Percentiles rank a stretch among this genome's conserved stretches.
Evolutionary conservation across 2,113 vertebrate genomes (phyloP).

Genomic region (Myrmecobius fasciatus): DNA sequence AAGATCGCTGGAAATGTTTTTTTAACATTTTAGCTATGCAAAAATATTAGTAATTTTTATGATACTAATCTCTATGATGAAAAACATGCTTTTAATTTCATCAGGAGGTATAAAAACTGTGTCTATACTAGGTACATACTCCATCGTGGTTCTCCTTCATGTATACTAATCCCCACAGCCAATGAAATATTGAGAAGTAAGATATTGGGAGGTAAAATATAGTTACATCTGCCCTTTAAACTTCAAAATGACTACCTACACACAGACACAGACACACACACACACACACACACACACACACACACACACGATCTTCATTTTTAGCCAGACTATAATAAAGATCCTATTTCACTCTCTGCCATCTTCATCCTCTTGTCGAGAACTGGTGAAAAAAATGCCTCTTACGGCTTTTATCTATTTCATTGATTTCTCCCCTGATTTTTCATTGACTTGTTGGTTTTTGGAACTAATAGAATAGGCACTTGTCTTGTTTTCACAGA

Average conservation of each 20-base stretch:
- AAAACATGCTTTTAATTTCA: not conserved
- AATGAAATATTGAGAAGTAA: conserved; percentile 52
- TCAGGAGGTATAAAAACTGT: not conserved
- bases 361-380: conserved; percentile 31
- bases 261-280: not conserved
- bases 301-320: conserved; percentile 61
- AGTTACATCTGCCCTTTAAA: conserved; percentile 49
- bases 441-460: not conserved
- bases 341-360: conserved; percentile 60
- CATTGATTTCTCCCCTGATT: not conserved
- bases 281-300: not conserved
- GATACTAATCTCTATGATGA: not conserved
- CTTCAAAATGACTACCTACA: conserved; percentile 46
- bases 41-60: not conserved
- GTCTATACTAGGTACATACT: not conserved
- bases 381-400: not conserved
- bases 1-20: not conserved
- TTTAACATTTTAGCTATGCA: not conserved
- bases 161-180: not conserved
- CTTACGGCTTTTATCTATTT: not conserved
- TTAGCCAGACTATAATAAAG: conserved; percentile 40
- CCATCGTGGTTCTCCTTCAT: not conserved
- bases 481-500: not conserved
- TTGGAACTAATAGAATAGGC: not conserved
- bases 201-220: conserved; percentile 18